phyloP scores from a whole-genome alignment of 2,113 vertebrate genomes.

The Vireo altiloquus region DNA sequence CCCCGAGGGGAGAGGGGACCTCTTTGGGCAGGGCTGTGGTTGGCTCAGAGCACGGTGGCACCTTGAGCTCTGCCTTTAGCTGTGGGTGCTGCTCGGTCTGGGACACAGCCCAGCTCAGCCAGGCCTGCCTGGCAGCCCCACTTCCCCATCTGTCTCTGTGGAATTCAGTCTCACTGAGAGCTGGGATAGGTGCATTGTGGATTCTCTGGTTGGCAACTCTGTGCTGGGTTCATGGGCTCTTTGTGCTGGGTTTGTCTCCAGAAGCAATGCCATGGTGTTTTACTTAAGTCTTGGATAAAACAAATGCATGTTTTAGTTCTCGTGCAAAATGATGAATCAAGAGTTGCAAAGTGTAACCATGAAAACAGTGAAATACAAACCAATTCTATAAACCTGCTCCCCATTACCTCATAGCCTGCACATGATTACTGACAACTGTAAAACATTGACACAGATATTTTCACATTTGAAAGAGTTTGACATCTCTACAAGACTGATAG shows the following conservation, averaged over 20 bases:
- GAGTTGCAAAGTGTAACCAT: not conserved
- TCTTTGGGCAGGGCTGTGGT: not conserved
- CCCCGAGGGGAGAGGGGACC: rapidly evolving
- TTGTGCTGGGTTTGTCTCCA: not conserved
- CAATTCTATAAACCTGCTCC: not conserved
- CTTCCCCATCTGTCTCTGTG: not conserved
- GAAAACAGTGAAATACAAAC: not conserved
- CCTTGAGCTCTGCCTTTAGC: not conserved
- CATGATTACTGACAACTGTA: not conserved
- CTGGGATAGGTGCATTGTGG: not conserved
- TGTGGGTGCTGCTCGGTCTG: not conserved
- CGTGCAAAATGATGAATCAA: not conserved
- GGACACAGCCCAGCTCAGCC: not conserved
- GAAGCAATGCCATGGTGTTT: not conserved
- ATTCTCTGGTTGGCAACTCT: not conserved
- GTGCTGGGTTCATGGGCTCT: not conserved
- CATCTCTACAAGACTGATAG: not conserved
- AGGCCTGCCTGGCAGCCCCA: not conserved
- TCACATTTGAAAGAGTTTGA: not conserved
- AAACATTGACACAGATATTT: not conserved
- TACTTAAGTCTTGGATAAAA: not conserved
- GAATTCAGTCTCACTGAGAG: not conserved
- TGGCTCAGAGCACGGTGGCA: not conserved
- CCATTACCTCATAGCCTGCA: not conserved
- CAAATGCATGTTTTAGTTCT: not conserved